Conservation (phyloP, 1,140 invertebrate genomes). For the Calliopsis andreniformis region DNA sequence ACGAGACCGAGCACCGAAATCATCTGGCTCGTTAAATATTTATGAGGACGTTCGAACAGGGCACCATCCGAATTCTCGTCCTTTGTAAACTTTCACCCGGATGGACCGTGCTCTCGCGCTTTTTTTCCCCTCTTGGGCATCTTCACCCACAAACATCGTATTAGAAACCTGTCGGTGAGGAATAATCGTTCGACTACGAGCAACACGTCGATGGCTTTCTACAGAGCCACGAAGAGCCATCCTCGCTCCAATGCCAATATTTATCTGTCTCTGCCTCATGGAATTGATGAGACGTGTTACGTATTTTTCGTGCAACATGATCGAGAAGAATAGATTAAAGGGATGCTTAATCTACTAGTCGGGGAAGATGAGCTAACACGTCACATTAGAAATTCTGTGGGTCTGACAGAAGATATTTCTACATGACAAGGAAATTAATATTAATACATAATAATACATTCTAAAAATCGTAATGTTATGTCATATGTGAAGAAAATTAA, state of each 20-base stretch:
- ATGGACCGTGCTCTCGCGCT: background rate
- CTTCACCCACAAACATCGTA: background rate
- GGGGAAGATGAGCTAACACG: too few relatives aligned
- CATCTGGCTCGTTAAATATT: constrained; percentile 54
- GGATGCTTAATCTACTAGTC: too few relatives aligned
- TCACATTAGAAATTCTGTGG: too few relatives aligned
- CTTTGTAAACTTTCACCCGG: constrained; percentile 57
- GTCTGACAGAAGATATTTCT: too few relatives aligned
- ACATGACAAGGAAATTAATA: too few relatives aligned
- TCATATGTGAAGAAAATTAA: too few relatives aligned
- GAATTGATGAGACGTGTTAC: too few relatives aligned
- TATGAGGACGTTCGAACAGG: constrained; percentile 51
- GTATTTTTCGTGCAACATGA: too few relatives aligned
- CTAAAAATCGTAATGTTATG: too few relatives aligned
- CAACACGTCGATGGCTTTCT: constrained; percentile 1
- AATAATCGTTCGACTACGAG: background rate
- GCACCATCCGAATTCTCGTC: constrained; percentile 61
- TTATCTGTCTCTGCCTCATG: background rate
- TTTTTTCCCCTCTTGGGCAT: background rate
- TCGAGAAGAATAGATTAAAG: too few relatives aligned
- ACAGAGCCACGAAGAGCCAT: background rate
- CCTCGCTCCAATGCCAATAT: background rate
- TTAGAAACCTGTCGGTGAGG: constrained; percentile 10
- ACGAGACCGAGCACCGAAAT: constrained; percentile 30
- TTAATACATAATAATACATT: too few relatives aligned